phyloP scores from a whole-genome alignment of 2,888 invertebrate genomes.

The Hyposoter didymator region DNA sequence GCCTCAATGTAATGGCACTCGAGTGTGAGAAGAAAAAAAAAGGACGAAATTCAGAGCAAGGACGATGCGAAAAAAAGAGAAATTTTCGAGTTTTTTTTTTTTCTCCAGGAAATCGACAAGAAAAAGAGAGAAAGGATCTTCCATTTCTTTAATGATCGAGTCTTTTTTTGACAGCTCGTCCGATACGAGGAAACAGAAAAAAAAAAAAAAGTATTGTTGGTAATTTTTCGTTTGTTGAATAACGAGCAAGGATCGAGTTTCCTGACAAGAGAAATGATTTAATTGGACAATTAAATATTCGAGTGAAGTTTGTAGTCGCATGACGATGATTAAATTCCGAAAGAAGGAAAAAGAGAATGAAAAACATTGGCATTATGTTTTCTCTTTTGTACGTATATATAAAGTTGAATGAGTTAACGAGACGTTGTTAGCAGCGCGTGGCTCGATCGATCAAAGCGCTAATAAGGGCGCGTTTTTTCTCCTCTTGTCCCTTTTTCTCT shows the following conservation, averaged over 20 bases:
- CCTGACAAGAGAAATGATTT: conserved; percentile 43
- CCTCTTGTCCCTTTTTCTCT: conserved; percentile 10
- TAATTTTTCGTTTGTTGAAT: conserved; percentile 19
- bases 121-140: too few species aligned
- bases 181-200: not conserved
- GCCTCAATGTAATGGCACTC: conserved; percentile 47
- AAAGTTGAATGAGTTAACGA: conserved; percentile 61
- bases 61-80: not conserved
- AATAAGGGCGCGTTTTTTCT: conserved; percentile 55
- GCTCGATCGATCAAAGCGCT: conserved; percentile 62
- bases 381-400: conserved; percentile 7
- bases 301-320: conserved; percentile 28
- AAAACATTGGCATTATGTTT: conserved; percentile 27
- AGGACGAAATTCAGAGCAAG: not conserved
- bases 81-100: too few species aligned
- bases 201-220: not conserved
- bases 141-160: not conserved
- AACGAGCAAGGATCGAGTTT: conserved; percentile 45
- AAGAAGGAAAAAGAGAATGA: not conserved
- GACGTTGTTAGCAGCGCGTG: conserved; percentile 48
- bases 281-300: conserved; percentile 61
- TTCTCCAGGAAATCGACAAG: too few species aligned
- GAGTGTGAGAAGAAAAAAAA: conserved; percentile 26
- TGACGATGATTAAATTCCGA: conserved; percentile 41
- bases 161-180: not conserved